phyloP scores from a whole-genome alignment of 1,140 invertebrate genomes.

The Pseudomyrmex cubaensis region DNA sequence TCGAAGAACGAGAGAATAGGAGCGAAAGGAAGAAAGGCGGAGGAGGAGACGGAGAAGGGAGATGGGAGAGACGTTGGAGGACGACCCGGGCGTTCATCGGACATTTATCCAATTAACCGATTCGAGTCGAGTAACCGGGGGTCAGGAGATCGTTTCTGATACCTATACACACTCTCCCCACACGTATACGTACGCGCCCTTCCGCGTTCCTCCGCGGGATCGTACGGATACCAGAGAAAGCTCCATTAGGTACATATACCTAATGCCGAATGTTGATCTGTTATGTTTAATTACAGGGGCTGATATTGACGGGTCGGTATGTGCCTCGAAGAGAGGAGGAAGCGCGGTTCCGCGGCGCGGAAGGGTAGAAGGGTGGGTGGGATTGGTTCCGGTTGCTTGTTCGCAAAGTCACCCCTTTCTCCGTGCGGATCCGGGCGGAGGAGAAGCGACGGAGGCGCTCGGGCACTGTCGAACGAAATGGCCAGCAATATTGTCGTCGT shows the following conservation, averaged over 20 bases:
- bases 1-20: conserved; percentile 60
- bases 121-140: conserved; percentile 79
- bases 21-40: conserved; percentile 35
- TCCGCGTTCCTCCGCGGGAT: conserved; percentile 53
- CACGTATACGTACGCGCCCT: conserved; percentile 26
- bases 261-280: conserved; percentile 83
- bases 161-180: conserved; percentile 63
- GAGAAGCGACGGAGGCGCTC: conserved; percentile 77
- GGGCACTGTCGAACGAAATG: conserved; percentile 83
- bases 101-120: conserved; percentile 86
- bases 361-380: conserved; percentile 47
- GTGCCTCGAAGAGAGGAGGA: conserved; percentile 54
- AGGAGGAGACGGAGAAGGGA: conserved; percentile 20
- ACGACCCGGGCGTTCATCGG: conserved; percentile 80
- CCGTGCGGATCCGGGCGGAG: conserved; percentile 72
- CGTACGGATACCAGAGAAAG: conserved; percentile 52
- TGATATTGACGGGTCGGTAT: conserved; percentile 83
- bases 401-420: conserved; percentile 83
- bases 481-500: conserved; percentile 84
- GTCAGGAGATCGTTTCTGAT: conserved; percentile 78
- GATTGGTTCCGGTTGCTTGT: conserved; percentile 80
- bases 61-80: conserved; percentile 45
- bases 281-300: conserved; percentile 85
- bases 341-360: conserved; percentile 13
- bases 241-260: conserved; percentile 70